Evolutionary conservation across 2,113 vertebrate genomes (phyloP).

Genomic region (Myiagra hebetior): DNA sequence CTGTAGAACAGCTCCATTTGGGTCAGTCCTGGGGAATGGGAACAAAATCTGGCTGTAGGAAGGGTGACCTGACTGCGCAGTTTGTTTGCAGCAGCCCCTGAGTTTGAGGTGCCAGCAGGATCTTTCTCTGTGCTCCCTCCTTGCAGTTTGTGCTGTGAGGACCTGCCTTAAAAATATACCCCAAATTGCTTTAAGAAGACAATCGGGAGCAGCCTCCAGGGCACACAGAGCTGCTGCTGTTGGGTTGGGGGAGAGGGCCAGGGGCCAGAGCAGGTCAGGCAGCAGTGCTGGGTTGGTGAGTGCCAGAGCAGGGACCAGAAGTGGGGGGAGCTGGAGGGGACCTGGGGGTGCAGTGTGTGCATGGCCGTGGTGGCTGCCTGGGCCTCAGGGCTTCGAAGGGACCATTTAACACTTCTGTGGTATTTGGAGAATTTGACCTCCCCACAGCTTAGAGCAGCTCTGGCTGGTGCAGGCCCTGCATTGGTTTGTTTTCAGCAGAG

Average conservation of each 20-base stretch:
- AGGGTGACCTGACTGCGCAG: neutral
- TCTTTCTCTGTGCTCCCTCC: neutral
- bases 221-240: neutral
- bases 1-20: rapidly evolving
- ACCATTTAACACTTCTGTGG: neutral
- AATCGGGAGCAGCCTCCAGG: neutral
- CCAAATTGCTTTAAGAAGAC: neutral
- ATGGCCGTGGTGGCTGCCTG: neutral
- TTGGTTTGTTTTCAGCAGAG: neutral
- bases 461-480: rapidly evolving
- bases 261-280: neutral
- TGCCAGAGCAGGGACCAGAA: neutral
- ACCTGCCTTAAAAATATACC: neutral
- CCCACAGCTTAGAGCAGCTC: rapidly evolving
- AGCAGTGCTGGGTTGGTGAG: neutral
- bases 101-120: neutral
- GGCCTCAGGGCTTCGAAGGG: neutral
- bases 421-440: neutral
- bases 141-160: neutral
- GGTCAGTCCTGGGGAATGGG: neutral
- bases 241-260: neutral
- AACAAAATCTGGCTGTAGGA: neutral
- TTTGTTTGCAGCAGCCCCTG: neutral
- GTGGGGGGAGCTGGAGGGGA: rapidly evolving
- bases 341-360: neutral